Evolutionary conservation across 2,888 invertebrate genomes (phyloP).

Genomic region (Andrena trimmerana): DNA sequence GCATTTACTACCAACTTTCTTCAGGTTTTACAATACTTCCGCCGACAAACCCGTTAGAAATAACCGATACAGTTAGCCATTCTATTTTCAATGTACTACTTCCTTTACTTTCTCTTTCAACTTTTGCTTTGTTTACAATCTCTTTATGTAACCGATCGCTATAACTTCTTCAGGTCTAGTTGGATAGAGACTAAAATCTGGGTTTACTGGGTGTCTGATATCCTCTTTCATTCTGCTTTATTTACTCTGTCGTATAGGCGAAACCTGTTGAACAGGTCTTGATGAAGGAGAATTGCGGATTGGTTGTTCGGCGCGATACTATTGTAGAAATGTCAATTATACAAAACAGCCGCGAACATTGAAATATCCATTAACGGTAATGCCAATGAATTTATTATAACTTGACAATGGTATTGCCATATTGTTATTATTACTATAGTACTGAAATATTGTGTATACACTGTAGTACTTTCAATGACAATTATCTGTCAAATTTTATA

Average conservation of each 20-base stretch:
- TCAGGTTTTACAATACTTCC: not conserved
- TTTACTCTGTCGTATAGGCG: not conserved
- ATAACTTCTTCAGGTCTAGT: not conserved
- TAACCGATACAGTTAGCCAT: not conserved
- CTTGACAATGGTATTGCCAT: too few relatives aligned
- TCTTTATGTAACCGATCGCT: slow-evolving; percentile 3
- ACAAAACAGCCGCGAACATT: slow-evolving; percentile 4
- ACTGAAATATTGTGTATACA: not conserved
- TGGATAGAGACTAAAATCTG: not conserved
- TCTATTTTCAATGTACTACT: not conserved
- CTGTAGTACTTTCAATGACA: too few relatives aligned
- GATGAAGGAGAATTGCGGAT: not conserved
- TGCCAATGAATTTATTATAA: not conserved
- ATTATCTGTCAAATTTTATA: not conserved
- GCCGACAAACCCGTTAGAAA: not conserved
- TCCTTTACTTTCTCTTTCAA: slow-evolving; percentile 46
- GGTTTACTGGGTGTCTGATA: not conserved
- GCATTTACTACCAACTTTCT: not conserved
- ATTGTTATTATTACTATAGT: not conserved
- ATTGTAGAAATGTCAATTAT: not conserved
- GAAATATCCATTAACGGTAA: slow-evolving; percentile 4
- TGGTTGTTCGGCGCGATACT: slow-evolving; percentile 12
- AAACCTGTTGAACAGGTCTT: slow-evolving; percentile 25
- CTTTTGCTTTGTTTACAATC: not conserved
- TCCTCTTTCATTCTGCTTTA: slow-evolving; percentile 16